Percentiles rank a stretch among this genome's conserved stretches.
Evolutionary conservation across 2,113 vertebrate genomes (phyloP).

Genomic region (Tachycineta bicolor): DNA sequence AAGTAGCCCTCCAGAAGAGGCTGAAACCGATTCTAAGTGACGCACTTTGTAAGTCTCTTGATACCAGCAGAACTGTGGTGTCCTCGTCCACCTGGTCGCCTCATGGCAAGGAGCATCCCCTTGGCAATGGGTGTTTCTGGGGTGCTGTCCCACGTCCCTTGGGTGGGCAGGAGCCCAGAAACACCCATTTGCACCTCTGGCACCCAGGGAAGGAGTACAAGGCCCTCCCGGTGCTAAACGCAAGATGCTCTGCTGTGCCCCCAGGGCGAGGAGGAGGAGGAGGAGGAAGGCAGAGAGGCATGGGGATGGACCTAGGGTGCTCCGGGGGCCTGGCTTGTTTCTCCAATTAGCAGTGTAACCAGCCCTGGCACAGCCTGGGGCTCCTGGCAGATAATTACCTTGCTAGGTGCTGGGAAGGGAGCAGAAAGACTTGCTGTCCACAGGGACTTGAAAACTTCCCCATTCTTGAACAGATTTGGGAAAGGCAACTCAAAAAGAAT

Average conservation of each 20-base stretch:
- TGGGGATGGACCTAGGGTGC: neutral
- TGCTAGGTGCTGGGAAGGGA: neutral
- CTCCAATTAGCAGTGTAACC: constrained; percentile 43
- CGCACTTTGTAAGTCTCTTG: neutral
- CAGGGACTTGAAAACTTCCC: constrained; percentile 41
- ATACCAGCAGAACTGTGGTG: neutral
- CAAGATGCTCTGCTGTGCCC: neutral
- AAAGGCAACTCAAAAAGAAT: constrained; percentile 43
- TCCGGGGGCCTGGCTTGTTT: neutral
- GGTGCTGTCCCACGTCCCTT: neutral
- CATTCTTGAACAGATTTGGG: constrained; percentile 47
- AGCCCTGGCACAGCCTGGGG: neutral
- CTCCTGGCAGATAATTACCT: constrained; percentile 57
- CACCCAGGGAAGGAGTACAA: neutral
- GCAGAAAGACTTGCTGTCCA: constrained; percentile 1
- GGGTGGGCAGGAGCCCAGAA: neutral
- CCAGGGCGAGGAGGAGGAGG: neutral
- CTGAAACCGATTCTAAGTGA: neutral
- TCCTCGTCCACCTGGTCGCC: neutral
- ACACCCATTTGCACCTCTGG: neutral
- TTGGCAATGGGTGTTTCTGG: neutral
- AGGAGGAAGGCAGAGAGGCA: neutral
- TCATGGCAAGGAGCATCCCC: neutral
- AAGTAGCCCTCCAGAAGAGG: neutral
- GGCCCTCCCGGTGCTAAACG: accelerated